These are phyloP conservation scores for Galeruca laticollis DNA, from an alignment of 2,888 invertebrate genomes.

Conservation along the genomic window DNA sequence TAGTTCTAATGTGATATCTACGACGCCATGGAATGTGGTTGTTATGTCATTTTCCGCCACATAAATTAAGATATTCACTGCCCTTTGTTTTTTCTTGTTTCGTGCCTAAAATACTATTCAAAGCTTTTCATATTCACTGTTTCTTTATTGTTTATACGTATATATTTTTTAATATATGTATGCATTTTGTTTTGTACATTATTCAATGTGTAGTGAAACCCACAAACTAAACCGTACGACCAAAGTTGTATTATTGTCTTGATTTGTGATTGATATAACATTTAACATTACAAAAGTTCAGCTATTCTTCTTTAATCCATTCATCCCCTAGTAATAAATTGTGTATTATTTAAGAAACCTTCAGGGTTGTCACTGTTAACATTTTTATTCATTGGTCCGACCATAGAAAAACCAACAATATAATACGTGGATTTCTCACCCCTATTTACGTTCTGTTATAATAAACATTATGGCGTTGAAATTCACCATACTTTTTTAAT, in stretches of 20 bases:
- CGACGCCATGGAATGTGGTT: too few species aligned
- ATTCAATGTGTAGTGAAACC: not conserved
- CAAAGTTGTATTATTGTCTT: slow-evolving; percentile 1
- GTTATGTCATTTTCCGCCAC: too few species aligned
- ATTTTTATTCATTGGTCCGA: slow-evolving; percentile 47
- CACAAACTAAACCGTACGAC: not conserved
- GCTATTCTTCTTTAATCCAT: slow-evolving; percentile 23
- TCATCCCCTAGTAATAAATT: slow-evolving; percentile 32
- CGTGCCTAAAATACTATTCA: too few species aligned
- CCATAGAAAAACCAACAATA: slow-evolving; percentile 47
- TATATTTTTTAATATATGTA: too few species aligned
- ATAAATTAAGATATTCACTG: too few species aligned
- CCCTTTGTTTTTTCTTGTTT: too few species aligned
- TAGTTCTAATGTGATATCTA: too few species aligned
- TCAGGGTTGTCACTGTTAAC: slow-evolving; percentile 33
- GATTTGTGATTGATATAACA: slow-evolving; percentile 12
- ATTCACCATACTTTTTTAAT: slow-evolving; percentile 49
- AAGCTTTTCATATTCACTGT: too few species aligned
- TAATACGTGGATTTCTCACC: slow-evolving; percentile 47
- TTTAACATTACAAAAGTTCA: slow-evolving; percentile 15
- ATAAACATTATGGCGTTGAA: slow-evolving; percentile 53
- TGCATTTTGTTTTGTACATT: too few species aligned
- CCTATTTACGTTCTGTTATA: slow-evolving; percentile 48
- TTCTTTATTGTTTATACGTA: too few species aligned
- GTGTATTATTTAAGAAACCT: slow-evolving; percentile 34